phyloP scores from a whole-genome alignment of 2,113 vertebrate species.

The Notiomystis cincta region DNA sequence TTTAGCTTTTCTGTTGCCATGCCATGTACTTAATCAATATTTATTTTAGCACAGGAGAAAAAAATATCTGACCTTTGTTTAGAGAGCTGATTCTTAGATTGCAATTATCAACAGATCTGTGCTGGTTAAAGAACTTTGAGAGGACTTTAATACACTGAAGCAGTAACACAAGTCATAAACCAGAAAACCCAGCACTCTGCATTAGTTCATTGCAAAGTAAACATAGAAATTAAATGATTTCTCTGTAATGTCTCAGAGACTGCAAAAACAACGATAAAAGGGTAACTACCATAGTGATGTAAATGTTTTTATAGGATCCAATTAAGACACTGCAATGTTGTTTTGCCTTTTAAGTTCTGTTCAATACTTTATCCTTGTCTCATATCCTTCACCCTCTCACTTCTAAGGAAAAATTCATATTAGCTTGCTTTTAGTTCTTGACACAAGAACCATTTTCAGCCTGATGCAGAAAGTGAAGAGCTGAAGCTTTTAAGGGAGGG shows the following conservation, averaged over 20 bases:
- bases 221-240: slow-evolving; percentile 7
- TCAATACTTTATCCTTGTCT: not conserved
- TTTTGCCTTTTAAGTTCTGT: not conserved
- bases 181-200: not conserved
- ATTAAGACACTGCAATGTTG: not conserved
- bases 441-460: not conserved
- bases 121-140: not conserved
- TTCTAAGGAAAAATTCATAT: not conserved
- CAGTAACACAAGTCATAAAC: not conserved
- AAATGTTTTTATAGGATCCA: slow-evolving; percentile 6
- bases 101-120: not conserved
- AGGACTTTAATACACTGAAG: not conserved
- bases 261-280: not conserved
- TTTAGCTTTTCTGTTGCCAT: not conserved
- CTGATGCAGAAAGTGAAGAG: not conserved
- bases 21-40: not conserved
- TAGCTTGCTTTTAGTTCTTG: not conserved
- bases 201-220: slow-evolving; percentile 9
- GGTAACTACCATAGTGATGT: not conserved
- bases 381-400: not conserved
- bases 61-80: not conserved
- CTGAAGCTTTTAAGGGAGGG: not conserved
- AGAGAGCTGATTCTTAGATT: not conserved
- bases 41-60: not conserved
- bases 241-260: not conserved